These are phyloP conservation scores for Lagocephalus sceleratus DNA, from an alignment of 2,797 vertebrate species.

Conservation along the genomic window DNA sequence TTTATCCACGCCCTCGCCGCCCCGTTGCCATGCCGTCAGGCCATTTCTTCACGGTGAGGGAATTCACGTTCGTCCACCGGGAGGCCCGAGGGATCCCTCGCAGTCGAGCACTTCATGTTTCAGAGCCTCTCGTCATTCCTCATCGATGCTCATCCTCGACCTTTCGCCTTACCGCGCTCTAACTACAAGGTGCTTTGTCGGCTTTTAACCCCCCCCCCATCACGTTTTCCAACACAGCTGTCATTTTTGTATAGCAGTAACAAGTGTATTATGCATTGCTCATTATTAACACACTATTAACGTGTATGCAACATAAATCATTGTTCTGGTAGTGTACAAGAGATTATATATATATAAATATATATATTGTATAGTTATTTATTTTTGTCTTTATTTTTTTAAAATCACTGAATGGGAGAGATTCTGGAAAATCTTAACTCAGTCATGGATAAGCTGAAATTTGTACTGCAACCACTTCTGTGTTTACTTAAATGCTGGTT, in stretches of 20 bases:
- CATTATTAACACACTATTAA: slow-evolving; percentile 79
- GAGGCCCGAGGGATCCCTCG: slow-evolving; percentile 27
- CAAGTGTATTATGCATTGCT: slow-evolving; percentile 70
- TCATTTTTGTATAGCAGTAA: slow-evolving; percentile 71
- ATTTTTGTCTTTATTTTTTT: slow-evolving; percentile 62
- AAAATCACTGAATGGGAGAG: slow-evolving; percentile 74
- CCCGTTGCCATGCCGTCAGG: slow-evolving; percentile 16
- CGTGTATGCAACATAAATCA: slow-evolving; percentile 76
- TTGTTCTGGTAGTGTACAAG: slow-evolving; percentile 70
- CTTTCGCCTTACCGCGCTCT: slow-evolving; percentile 41
- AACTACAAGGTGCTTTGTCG: slow-evolving; percentile 36
- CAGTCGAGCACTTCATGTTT: slow-evolving; percentile 55
- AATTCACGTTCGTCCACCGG: neutral
- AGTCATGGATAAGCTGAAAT: slow-evolving; percentile 74
- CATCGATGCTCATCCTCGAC: slow-evolving; percentile 19
- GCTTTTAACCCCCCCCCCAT: slow-evolving; percentile 25
- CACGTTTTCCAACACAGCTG: slow-evolving; percentile 37
- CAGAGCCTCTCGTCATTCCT: slow-evolving; percentile 38
- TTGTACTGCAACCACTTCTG: slow-evolving; percentile 58
- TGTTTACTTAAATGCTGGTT: slow-evolving; percentile 70
- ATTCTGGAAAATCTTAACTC: slow-evolving; percentile 74
- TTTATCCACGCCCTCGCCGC: slow-evolving; percentile 36
- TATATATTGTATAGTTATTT: slow-evolving; percentile 81
- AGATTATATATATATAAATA: slow-evolving; percentile 77
- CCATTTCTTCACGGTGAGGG: slow-evolving; percentile 33